Percentiles rank a stretch among this genome's conserved stretches.
phyloP scores from a whole-genome alignment of 2,113 vertebrate genomes.

The Syngnathus typhle region DNA sequence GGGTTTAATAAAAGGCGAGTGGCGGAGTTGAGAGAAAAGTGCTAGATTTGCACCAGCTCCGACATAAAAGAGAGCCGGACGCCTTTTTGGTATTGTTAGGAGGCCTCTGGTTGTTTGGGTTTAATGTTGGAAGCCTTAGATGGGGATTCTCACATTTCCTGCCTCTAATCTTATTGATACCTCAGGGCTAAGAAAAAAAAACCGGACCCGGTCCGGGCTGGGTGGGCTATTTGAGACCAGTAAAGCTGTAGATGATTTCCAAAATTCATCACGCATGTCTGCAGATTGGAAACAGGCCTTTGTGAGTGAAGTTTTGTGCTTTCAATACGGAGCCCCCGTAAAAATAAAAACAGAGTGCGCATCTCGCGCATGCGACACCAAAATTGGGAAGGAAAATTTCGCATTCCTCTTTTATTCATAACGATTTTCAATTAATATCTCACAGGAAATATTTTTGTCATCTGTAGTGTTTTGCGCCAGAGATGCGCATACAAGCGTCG shows the following conservation, averaged over 20 bases:
- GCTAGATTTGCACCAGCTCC: conserved; percentile 47
- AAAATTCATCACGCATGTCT: conserved; percentile 73
- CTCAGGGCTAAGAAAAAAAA: conserved; percentile 45
- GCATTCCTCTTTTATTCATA: background rate
- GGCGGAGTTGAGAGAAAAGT: conserved; percentile 50
- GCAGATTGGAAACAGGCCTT: conserved; percentile 71
- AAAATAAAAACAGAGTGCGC: conserved; percentile 10
- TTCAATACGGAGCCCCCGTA: conserved; percentile 41
- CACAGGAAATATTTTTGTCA: background rate
- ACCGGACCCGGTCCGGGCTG: conserved; percentile 53
- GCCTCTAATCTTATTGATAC: conserved; percentile 68
- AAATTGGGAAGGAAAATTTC: background rate
- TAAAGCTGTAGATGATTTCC: conserved; percentile 70
- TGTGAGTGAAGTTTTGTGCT: conserved; percentile 42
- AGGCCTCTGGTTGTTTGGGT: conserved; percentile 64
- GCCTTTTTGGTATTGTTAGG: conserved; percentile 44
- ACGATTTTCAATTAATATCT: background rate
- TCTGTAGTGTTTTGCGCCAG: background rate
- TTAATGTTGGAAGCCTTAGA: conserved; percentile 67
- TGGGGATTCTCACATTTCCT: conserved; percentile 73
- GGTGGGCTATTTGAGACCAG: conserved; percentile 65
- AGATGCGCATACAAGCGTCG: background rate
- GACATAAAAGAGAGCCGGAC: conserved; percentile 52
- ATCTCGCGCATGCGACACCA: background rate
- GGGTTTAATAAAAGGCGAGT: conserved; percentile 36